Evolutionary conservation across 2,888 invertebrate species (phyloP), one percentile per base, ranked within the genome.

Genomic region (Phyllotreta striolata): DNA sequence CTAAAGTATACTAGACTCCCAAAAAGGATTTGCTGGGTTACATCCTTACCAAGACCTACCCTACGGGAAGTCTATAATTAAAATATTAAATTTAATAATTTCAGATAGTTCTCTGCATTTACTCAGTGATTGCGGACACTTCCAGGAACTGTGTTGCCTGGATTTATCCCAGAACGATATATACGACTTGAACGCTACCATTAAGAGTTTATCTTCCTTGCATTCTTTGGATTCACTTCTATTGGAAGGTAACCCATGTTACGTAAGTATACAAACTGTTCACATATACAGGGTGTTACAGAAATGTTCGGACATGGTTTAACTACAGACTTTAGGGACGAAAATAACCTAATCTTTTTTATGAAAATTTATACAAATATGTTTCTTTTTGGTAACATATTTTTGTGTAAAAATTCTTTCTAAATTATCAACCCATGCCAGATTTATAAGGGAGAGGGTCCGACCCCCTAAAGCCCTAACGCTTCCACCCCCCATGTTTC

Each of bases 101-200:
- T 64, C 70, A 80, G 80, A 72, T 49, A 76, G 78, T 68, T 51
- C 68, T n/a, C 68, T 76, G 63, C 75, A 77, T 70, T 76, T 79
- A 34, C 54, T 81, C 60, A 69, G 67, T 6, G 66, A 62, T 12
- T 55, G 63, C 35, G 55, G 63, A 38, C 72, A 63, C 13, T 75
- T 78, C 43, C n/a, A 12, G 0, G 47, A 66, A 35, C 60, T 82
- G 35, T 70, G 67, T 46, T 73, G 70, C 13, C 72, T 87, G 59
- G 87, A 87, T 81, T 74, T 87, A 66, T 82, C 85, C 8, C 84
- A 86, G 69, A 87, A 87, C 80, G 85, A 86, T 84, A 84, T 87
- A 84, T 84, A 77, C 78, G 71, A 82, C 69, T 73, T 87, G 39
- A 74, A 80, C n/a, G 71, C 73, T 6, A 75, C 84, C 80, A 74